A percentile compares a stretch with the other conserved stretches of the same genome.
phyloP scores from a whole-genome alignment of 2,888 invertebrate species.

The Heteropelma amictum region DNA sequence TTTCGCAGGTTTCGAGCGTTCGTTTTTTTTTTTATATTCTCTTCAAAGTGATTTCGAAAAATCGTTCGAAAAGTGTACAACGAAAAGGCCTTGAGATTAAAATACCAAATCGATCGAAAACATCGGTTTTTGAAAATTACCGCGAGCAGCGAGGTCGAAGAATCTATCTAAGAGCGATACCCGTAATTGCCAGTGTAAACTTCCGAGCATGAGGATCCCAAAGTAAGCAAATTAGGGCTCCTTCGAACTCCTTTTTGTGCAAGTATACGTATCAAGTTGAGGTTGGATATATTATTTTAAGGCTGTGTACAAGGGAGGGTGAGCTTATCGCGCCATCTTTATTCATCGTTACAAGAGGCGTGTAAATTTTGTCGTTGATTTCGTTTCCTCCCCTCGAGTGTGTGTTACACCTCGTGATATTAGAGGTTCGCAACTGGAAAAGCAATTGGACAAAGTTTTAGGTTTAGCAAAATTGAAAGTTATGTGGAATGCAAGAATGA shows the following conservation, averaged over 20 bases:
- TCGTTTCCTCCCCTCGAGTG: conserved; percentile 1
- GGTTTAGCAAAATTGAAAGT: conserved; percentile 23
- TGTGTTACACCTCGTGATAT: background rate
- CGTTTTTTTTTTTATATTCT: background rate
- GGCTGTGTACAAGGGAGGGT: background rate
- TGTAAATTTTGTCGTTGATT: conserved; percentile 8
- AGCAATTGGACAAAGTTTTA: conserved; percentile 24
- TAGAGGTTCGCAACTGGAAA: conserved; percentile 4
- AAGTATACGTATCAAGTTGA: too few relatives aligned
- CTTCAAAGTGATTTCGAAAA: background rate
- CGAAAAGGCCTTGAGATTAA: too few relatives aligned
- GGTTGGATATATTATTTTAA: background rate
- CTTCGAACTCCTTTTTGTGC: too few relatives aligned
- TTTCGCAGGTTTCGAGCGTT: background rate
- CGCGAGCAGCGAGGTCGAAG: too few relatives aligned
- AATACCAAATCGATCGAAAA: too few relatives aligned
- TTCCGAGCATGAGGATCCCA: too few relatives aligned
- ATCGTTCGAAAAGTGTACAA: background rate
- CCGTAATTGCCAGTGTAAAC: too few relatives aligned
- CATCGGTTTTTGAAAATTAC: too few relatives aligned
- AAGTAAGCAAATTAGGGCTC: too few relatives aligned
- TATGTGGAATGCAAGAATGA: background rate
- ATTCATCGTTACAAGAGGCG: background rate
- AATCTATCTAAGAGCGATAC: too few relatives aligned
- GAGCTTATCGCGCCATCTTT: background rate